Conservation (phyloP, 2,113 vertebrate species). For the Dendrocopos noguchii region DNA sequence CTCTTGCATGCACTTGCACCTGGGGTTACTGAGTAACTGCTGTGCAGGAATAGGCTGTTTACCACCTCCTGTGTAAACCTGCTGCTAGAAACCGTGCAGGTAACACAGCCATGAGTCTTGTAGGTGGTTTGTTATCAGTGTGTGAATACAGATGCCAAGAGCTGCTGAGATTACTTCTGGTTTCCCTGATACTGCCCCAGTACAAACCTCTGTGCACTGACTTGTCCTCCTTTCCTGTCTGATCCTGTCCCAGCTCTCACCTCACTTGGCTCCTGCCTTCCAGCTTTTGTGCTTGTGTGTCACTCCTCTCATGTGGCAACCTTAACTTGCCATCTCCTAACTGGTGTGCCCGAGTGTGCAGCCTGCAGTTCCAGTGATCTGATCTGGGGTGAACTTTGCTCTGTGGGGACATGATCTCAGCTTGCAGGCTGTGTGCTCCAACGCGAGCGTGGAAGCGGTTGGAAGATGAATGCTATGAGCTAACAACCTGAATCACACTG, state of each 20-base stretch:
- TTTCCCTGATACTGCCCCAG: constrained; percentile 9
- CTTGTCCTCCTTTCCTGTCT: constrained; percentile 16
- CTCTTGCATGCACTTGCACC: not conserved
- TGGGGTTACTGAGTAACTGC: not conserved
- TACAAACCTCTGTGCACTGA: not conserved
- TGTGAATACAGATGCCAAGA: not conserved
- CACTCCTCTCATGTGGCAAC: constrained; percentile 10
- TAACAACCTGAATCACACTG: constrained; percentile 30
- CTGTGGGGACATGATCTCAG: not conserved
- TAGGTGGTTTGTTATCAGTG: not conserved
- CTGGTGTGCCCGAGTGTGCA: constrained; percentile 12
- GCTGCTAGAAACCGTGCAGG: not conserved
- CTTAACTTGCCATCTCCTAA: constrained; percentile 3
- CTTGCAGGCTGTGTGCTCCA: not conserved
- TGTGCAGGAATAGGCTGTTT: not conserved
- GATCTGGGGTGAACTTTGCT: not conserved
- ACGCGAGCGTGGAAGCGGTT: not conserved
- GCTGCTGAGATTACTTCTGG: constrained; percentile 3
- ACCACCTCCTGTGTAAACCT: not conserved
- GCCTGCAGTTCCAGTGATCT: constrained; percentile 16
- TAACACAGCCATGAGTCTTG: not conserved
- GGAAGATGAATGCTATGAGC: constrained; percentile 8
- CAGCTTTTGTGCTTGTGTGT: constrained; percentile 17
- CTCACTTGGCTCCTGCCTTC: constrained; percentile 34
- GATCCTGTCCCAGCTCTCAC: not conserved